Conservation (phyloP, 2,797 vertebrate genomes). For the Synanceia verrucosa region DNA sequence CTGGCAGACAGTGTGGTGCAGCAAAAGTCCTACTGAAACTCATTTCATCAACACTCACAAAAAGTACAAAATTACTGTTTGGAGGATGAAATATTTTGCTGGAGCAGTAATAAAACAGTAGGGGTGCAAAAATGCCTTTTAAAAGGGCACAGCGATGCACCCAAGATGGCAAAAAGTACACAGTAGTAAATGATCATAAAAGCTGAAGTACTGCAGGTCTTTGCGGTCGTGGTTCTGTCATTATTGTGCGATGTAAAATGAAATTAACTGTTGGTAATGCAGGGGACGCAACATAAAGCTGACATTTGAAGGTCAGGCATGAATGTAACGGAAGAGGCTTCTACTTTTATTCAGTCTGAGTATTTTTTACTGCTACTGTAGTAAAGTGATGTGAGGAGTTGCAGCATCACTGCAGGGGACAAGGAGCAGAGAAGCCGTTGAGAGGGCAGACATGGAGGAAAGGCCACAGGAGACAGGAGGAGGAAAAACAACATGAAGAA, state of each 20-base stretch:
- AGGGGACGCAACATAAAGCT: background rate
- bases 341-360: background rate
- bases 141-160: background rate
- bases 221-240: background rate
- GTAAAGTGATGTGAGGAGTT: constrained; percentile 14
- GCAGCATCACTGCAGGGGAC: constrained; percentile 28
- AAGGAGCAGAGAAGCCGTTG: constrained; percentile 8
- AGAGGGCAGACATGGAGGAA: constrained; percentile 19
- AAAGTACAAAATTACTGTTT: background rate
- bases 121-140: background rate
- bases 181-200: background rate
- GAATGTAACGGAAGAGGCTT: background rate
- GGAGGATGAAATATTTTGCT: background rate
- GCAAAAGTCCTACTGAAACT: constrained; percentile 3
- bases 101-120: background rate
- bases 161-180: background rate
- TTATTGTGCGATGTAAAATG: background rate
- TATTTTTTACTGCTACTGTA: background rate
- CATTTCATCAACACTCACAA: background rate
- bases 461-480: constrained; percentile 43
- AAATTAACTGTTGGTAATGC: background rate
- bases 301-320: constrained; percentile 7
- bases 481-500: constrained; percentile 48
- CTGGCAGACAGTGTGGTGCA: constrained; percentile 11
- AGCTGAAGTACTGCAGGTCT: background rate